These are phyloP conservation scores for Zalophus californianus DNA, from an alignment of 2,797 vertebrate genomes.

Conservation along the genomic window DNA sequence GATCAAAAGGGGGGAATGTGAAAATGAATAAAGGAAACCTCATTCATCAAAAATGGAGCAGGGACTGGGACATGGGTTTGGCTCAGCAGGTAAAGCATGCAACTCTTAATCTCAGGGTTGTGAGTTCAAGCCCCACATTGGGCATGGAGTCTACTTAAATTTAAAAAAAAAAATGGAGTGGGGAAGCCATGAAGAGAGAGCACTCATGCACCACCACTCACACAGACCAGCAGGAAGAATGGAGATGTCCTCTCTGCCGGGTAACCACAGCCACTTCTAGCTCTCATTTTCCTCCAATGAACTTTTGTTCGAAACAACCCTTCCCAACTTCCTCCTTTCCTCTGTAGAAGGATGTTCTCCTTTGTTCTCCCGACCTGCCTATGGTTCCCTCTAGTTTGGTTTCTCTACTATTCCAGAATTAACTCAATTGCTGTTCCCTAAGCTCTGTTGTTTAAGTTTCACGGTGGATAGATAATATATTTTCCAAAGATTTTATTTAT, in stretches of 20 bases:
- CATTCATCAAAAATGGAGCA: background rate
- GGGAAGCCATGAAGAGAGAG: background rate
- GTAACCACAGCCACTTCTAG: background rate
- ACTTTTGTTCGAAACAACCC: background rate
- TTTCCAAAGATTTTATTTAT: background rate
- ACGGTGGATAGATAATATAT: background rate
- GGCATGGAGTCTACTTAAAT: background rate
- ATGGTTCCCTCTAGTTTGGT: background rate
- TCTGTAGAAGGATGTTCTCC: background rate
- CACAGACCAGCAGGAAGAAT: background rate
- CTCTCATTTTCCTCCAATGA: background rate
- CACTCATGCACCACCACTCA: background rate
- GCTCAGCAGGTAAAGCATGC: background rate
- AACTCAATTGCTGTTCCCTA: background rate
- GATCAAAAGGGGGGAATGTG: background rate
- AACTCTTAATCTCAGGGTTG: background rate
- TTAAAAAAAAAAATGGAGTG: background rate
- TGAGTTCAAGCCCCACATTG: background rate
- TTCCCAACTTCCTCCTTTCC: background rate
- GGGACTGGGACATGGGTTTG: background rate
- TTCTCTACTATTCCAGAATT: background rate
- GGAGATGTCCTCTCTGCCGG: background rate
- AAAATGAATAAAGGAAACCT: background rate
- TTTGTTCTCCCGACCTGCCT: background rate
- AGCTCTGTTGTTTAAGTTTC: background rate